Conservation (phyloP, 2,888 invertebrate species). For the Macroteleia sp. region DNA sequence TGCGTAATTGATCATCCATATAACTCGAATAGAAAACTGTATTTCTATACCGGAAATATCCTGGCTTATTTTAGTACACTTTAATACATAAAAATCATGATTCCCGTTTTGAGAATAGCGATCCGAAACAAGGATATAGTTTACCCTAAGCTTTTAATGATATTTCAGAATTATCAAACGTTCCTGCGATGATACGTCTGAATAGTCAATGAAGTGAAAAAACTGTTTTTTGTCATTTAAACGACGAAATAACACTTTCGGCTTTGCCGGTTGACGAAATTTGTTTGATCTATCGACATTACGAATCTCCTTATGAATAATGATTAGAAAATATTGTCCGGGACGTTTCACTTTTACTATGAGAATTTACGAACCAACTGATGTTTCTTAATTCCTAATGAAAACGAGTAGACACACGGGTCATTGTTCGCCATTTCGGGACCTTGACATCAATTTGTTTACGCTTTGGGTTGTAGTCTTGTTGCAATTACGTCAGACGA, state of each 20-base stretch:
- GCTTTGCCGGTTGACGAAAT: conserved; percentile 40
- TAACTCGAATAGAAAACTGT: too few relatives aligned
- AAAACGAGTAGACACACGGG: conserved; percentile 49
- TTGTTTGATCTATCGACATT: conserved; percentile 52
- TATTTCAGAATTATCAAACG: too few relatives aligned
- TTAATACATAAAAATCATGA: too few relatives aligned
- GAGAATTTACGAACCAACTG: conserved; percentile 40
- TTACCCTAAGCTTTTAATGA: too few relatives aligned
- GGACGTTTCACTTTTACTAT: conserved; percentile 56
- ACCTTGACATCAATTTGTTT: conserved; percentile 52
- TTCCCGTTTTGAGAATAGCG: too few relatives aligned
- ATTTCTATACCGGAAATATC: too few relatives aligned
- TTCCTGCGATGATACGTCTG: too few relatives aligned
- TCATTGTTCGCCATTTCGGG: conserved; percentile 53
- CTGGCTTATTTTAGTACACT: too few relatives aligned
- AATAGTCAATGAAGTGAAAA: too few relatives aligned
- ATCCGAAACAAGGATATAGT: too few relatives aligned
- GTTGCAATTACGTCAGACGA: conserved; percentile 30
- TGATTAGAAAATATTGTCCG: conserved; percentile 52
- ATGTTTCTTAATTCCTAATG: conserved; percentile 53
- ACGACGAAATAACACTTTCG: conserved; percentile 43
- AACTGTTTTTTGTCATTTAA: too few relatives aligned
- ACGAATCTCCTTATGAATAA: conserved; percentile 52
- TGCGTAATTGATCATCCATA: too few relatives aligned
- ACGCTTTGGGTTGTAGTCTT: conserved; percentile 6